These are phyloP conservation scores for Astyanax mexicanus DNA, from an alignment of 2,797 vertebrate species.

Conservation along the genomic window DNA sequence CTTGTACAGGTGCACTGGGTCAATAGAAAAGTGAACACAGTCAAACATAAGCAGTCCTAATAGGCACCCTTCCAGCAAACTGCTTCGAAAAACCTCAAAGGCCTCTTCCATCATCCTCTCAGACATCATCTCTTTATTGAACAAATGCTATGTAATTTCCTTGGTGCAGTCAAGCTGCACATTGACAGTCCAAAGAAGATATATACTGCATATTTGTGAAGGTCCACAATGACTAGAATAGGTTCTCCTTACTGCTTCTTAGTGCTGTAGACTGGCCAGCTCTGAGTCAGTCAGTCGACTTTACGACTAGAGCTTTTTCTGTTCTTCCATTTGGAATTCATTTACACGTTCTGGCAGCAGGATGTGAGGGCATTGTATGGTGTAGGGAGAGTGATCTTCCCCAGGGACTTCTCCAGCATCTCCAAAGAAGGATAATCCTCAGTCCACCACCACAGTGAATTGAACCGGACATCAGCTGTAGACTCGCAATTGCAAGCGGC, in stretches of 20 bases:
- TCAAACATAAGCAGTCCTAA: not conserved
- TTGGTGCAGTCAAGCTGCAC: not conserved
- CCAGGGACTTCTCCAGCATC: not conserved
- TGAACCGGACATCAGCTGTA: not conserved
- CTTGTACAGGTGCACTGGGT: not conserved
- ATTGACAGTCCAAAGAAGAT: slow-evolving; percentile 1
- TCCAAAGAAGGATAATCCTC: not conserved
- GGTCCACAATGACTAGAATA: not conserved
- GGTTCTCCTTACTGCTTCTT: not conserved
- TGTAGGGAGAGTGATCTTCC: not conserved
- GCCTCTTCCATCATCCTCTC: not conserved
- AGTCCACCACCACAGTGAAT: not conserved
- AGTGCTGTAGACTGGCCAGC: no score
- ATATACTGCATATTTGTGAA: not conserved
- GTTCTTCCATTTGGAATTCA: not conserved
- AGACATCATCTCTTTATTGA: not conserved
- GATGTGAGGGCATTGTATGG: not conserved
- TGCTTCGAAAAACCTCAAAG: not conserved
- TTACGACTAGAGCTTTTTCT: not conserved
- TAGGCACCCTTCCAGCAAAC: not conserved
- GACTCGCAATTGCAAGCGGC: not conserved
- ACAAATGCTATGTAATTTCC: not conserved
- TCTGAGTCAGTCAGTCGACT: not conserved
- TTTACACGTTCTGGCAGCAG: not conserved
- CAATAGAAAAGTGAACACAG: not conserved